phyloP scores from a whole-genome alignment of 2,888 invertebrate genomes.

The Lithophane socia region DNA sequence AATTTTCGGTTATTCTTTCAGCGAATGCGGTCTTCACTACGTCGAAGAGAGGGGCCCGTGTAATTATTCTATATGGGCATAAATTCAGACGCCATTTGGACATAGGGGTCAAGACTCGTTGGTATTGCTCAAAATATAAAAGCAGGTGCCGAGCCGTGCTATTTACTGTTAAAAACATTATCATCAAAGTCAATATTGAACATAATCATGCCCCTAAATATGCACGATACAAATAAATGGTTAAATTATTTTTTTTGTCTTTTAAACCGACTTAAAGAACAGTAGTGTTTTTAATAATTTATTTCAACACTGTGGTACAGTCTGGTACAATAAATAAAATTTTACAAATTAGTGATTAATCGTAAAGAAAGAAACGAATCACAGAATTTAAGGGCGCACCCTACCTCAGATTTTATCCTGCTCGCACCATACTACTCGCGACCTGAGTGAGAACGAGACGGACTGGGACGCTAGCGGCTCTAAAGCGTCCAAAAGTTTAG shows the following conservation, averaged over 20 bases:
- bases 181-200: conserved; percentile 18
- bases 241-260: background rate
- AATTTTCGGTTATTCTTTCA: conserved; percentile 8
- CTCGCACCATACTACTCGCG: no score
- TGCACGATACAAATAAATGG: background rate
- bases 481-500: no score
- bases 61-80: conserved; percentile 28
- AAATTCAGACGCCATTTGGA: conserved; percentile 31
- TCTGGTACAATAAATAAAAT: background rate
- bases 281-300: background rate
- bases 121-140: conserved; percentile 34
- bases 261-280: background rate
- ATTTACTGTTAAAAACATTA: conserved; percentile 19
- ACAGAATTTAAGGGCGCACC: background rate
- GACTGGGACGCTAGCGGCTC: no score
- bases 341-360: background rate
- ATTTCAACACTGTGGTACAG: background rate
- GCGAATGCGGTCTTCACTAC: conserved; percentile 33
- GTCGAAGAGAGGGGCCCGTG: conserved; percentile 30
- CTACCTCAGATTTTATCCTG: no score
- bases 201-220: conserved; percentile 30
- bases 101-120: conserved; percentile 35
- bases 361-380: background rate
- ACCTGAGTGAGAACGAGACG: no score
- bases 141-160: conserved; percentile 34